These are phyloP conservation scores for Parauchenoglanis ngamensis DNA, from an alignment of 2,797 vertebrate genomes.

Conservation along the genomic window DNA sequence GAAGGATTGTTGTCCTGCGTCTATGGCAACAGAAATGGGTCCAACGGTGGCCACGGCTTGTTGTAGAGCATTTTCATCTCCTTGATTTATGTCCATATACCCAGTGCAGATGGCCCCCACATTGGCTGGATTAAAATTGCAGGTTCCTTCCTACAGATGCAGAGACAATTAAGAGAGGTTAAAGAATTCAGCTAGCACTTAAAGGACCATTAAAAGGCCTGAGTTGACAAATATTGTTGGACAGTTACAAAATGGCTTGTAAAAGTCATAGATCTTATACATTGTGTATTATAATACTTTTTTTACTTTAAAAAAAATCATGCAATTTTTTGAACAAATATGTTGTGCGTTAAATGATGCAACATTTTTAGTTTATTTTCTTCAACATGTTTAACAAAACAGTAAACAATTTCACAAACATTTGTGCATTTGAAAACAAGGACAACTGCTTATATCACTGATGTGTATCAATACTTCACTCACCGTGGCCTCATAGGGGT, in stretches of 20 bases:
- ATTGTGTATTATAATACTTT: neutral
- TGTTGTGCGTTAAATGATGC: neutral
- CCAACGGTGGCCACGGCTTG: constrained; percentile 75
- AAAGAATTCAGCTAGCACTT: neutral
- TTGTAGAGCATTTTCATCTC: constrained; percentile 69
- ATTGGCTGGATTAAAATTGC: constrained; percentile 66
- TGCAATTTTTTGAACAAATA: neutral
- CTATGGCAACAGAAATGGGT: constrained; percentile 77
- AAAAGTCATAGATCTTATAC: neutral
- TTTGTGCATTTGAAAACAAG: neutral
- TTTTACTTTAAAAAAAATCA: neutral
- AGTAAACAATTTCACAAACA: neutral
- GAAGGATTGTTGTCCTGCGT: constrained; percentile 71
- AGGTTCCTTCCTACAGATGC: constrained; percentile 65
- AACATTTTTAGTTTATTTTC: no score
- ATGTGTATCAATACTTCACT: constrained; percentile 12
- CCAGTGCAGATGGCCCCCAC: constrained; percentile 74
- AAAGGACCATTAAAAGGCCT: neutral
- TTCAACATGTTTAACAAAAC: neutral
- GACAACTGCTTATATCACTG: neutral
- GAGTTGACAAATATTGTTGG: neutral
- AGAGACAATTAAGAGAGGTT: no score
- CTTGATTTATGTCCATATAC: constrained; percentile 60
- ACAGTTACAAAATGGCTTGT: neutral
- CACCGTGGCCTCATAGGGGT: constrained; percentile 77